Evolutionary conservation across 2,113 vertebrate genomes (phyloP).

Genomic region (Pandion haliaetus): DNA sequence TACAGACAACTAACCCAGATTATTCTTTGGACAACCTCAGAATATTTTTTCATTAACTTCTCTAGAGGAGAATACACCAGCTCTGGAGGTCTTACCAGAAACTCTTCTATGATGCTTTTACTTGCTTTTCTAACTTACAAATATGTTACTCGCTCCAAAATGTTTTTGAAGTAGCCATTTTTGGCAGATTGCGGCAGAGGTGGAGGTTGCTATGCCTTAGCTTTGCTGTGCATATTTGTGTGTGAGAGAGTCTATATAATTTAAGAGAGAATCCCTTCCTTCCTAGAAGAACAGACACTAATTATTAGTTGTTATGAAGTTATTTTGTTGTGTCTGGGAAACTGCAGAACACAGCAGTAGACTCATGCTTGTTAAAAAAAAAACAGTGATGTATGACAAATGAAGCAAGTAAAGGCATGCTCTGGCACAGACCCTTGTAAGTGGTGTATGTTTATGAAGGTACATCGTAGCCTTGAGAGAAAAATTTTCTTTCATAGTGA

Average conservation of each 20-base stretch:
- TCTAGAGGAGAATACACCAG: not conserved
- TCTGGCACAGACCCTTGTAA: not conserved
- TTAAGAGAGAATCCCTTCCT: not conserved
- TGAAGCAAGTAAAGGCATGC: not conserved
- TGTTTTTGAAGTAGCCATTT: not conserved
- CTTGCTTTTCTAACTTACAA: not conserved
- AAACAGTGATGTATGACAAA: not conserved
- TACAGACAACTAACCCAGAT: not conserved
- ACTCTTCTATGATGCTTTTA: not conserved
- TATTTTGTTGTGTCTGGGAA: not conserved
- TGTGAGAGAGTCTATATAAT: not conserved
- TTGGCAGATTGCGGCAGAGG: not conserved
- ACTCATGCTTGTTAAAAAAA: not conserved
- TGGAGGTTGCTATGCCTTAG: not conserved
- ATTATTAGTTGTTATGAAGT: not conserved
- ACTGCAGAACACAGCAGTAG: not conserved
- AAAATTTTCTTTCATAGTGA: not conserved
- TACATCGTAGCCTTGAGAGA: not conserved
- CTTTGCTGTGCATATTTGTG: not conserved
- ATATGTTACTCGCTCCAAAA: not conserved
- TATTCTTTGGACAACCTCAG: not conserved
- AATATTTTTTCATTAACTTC: not conserved
- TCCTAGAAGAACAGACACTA: not conserved
- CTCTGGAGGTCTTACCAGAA: not conserved
- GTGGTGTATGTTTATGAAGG: not conserved